phyloP scores from a whole-genome alignment of 2,888 invertebrate species.

The Sympetrum striolatum region DNA sequence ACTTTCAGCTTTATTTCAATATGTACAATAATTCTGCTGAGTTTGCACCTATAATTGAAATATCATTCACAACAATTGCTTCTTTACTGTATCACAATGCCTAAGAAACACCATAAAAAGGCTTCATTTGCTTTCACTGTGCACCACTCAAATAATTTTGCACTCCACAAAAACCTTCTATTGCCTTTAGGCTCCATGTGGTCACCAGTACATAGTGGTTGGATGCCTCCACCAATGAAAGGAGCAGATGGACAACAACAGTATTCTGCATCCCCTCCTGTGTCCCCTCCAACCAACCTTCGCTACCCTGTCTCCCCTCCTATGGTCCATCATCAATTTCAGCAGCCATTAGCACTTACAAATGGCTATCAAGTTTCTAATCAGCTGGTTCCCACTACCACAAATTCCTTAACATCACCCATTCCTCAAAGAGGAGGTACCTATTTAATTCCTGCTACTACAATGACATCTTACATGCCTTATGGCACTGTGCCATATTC shows the following conservation, averaged over 20 bases:
- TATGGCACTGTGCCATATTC: conserved; percentile 25
- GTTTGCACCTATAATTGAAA: neutral
- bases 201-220: conserved; percentile 29
- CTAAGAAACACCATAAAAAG: neutral
- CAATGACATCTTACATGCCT: neutral
- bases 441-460: conserved; percentile 19
- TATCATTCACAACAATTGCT: neutral
- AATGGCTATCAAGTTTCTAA: conserved; percentile 5
- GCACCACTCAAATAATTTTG: conserved; percentile 2
- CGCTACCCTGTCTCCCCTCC: conserved; percentile 12
- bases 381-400: conserved; percentile 7
- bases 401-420: conserved; percentile 7
- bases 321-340: conserved; percentile 24
- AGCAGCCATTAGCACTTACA: conserved; percentile 13
- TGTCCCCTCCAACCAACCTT: neutral
- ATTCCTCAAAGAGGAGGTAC: conserved; percentile 16
- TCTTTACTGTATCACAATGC: neutral
- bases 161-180: conserved; percentile 30
- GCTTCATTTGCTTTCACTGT: neutral
- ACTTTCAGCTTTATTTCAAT: neutral
- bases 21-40: neutral
- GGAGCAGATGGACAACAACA: conserved; percentile 1
- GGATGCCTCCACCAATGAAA: neutral
- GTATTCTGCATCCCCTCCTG: conserved; percentile 19
- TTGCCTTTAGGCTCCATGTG: conserved; percentile 37